Evolutionary conservation across 2,113 vertebrate species (phyloP).

Genomic region (Saccopteryx leptura): DNA sequence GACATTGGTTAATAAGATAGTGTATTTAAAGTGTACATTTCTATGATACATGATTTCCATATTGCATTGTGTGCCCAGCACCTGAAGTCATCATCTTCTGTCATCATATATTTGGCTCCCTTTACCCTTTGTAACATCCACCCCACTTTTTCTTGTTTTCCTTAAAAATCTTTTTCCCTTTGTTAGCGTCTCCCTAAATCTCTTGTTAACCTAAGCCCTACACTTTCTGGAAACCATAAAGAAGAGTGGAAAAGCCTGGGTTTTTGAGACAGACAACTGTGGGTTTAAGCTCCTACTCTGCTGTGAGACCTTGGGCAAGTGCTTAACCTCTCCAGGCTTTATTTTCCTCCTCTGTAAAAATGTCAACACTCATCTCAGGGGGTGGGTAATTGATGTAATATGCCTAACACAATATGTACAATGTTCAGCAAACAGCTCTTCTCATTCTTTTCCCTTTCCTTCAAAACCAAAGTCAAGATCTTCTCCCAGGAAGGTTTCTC

Average conservation of each 20-base stretch:
- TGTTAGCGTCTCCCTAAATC: not conserved
- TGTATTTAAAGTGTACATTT: not conserved
- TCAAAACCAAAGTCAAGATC: not conserved
- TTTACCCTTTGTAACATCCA: not conserved
- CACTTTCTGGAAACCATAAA: not conserved
- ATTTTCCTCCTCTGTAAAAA: slow-evolving; percentile 1
- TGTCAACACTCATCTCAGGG: not conserved
- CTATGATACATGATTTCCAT: not conserved
- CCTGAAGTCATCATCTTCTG: not conserved
- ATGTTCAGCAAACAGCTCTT: not conserved
- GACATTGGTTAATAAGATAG: not conserved
- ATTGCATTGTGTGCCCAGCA: not conserved
- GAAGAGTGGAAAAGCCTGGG: not conserved
- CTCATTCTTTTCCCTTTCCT: not conserved
- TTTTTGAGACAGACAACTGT: not conserved
- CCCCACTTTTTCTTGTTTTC: not conserved
- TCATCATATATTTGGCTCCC: not conserved
- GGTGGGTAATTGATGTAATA: not conserved
- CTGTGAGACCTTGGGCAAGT: not conserved
- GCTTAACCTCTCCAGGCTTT: not conserved
- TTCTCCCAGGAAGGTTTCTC: not conserved
- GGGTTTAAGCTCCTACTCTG: not conserved
- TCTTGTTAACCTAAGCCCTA: not conserved
- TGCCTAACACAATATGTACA: no score
- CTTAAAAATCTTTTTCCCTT: not conserved